Conservation (phyloP, 2,888 invertebrate genomes). For the Ophion ellenae region DNA sequence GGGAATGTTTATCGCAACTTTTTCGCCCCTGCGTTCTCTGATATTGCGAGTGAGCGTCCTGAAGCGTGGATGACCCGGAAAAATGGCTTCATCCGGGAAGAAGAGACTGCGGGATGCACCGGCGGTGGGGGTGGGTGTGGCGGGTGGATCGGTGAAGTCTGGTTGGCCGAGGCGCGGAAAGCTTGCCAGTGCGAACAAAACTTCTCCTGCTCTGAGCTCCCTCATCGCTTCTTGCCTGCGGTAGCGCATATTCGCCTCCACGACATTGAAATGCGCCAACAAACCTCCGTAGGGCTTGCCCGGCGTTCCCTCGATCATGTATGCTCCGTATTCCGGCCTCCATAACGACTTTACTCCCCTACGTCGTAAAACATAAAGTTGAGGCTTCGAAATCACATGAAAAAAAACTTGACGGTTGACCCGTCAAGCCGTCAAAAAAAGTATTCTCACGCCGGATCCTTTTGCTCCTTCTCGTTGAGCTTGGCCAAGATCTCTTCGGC, state of each 20-base stretch:
- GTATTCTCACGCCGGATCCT: conserved; percentile 89
- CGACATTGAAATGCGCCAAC: conserved; percentile 98
- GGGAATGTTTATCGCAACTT: conserved; percentile 98
- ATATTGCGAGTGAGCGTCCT: conserved; percentile 97
- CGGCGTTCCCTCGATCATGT: conserved; percentile 99
- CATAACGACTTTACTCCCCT: conserved; percentile 92
- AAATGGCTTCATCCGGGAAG: conserved; percentile 98
- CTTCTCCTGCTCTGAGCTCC: conserved; percentile 91
- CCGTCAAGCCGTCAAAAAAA: too few species aligned
- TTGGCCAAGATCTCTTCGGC: conserved; percentile 91
- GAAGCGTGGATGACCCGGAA: conserved; percentile 97
- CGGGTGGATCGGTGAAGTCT: conserved; percentile 93
- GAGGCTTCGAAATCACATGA: not conserved
- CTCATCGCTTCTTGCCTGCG: conserved; percentile 93
- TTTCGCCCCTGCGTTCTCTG: conserved; percentile 94
- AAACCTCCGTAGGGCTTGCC: conserved; percentile 97
- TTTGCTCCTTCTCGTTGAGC: conserved; percentile 92
- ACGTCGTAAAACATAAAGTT: not conserved
- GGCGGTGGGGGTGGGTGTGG: conserved; percentile 88
- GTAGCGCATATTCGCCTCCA: conserved; percentile 98
- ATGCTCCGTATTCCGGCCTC: conserved; percentile 99
- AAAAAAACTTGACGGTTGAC: not conserved
- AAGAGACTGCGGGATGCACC: conserved; percentile 94
- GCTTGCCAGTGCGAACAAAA: conserved; percentile 95
- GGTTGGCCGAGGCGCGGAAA: conserved; percentile 97